A percentile compares a stretch with the other conserved stretches of the same genome.
Conservation (phyloP, 2,888 invertebrate genomes). For the Ommatoiulus sabulosus region DNA sequence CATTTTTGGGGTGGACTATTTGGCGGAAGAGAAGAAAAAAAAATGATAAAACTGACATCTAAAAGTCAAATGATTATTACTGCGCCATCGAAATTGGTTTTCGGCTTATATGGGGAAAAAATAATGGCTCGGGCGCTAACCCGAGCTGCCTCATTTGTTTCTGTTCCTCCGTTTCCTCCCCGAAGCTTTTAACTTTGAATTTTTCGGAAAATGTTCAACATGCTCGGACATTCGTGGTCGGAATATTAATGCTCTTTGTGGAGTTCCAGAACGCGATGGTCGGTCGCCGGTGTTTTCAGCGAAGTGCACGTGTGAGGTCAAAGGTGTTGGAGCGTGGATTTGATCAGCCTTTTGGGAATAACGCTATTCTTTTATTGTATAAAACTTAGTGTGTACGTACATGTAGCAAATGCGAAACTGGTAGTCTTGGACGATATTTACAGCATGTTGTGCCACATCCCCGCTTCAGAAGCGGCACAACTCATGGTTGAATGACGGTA, state of each 20-base stretch:
- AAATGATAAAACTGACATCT: slow-evolving; percentile 34
- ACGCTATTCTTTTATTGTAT: no score
- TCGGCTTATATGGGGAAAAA: slow-evolving; percentile 25
- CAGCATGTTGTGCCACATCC: no score
- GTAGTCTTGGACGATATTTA: no score
- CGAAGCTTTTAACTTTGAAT: background rate
- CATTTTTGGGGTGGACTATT: slow-evolving; percentile 25
- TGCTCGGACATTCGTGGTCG: slow-evolving; percentile 13
- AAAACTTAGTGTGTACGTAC: no score
- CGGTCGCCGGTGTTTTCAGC: background rate
- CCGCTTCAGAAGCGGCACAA: no score
- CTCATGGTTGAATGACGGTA: no score
- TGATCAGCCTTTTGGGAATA: no score
- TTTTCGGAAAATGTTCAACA: background rate
- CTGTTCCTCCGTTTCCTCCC: slow-evolving; percentile 8
- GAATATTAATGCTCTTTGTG: background rate
- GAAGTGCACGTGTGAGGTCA: no score
- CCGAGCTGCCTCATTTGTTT: slow-evolving; percentile 21
- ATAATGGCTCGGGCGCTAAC: background rate
- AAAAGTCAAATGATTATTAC: slow-evolving; percentile 23
- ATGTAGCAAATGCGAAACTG: no score
- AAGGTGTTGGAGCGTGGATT: no score
- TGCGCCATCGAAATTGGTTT: slow-evolving; percentile 34
- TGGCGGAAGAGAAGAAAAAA: background rate
- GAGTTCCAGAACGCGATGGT: background rate